Evolutionary conservation across 1,140 invertebrate genomes (phyloP).

Genomic region (Nixonia krombeini): DNA sequence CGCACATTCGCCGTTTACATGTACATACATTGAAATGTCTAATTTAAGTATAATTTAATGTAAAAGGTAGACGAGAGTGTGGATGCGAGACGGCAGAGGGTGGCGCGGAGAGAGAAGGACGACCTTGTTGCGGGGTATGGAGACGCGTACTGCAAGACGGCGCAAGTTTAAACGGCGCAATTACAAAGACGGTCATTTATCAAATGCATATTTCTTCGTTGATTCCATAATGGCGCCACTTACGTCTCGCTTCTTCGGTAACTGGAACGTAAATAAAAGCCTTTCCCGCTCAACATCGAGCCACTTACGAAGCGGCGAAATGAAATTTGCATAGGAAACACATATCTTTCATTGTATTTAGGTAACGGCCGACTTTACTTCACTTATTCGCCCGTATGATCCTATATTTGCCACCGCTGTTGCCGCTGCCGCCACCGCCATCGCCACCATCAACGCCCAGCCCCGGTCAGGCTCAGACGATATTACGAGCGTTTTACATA

Average conservation of each 20-base stretch:
- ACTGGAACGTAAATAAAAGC: constrained; percentile 3
- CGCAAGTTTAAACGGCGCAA: neutral
- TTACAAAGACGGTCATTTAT: neutral
- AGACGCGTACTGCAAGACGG: too few species aligned
- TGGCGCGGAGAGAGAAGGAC: neutral
- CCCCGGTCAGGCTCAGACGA: too few species aligned
- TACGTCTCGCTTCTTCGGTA: constrained; percentile 1
- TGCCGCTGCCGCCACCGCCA: too few species aligned
- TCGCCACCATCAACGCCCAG: too few species aligned
- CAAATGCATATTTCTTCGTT: neutral
- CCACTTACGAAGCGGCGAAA: neutral
- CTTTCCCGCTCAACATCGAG: neutral
- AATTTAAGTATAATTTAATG: too few species aligned
- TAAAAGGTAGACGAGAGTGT: too few species aligned
- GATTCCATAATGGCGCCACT: neutral
- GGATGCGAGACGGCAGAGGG: too few species aligned
- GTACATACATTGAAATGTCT: too few species aligned
- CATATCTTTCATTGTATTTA: neutral
- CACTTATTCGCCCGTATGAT: constrained; percentile 5
- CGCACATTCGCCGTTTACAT: neutral
- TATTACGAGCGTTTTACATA: too few species aligned
- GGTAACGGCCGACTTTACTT: constrained; percentile 1
- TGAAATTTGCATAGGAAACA: constrained; percentile 6
- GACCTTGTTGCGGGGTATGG: too few species aligned
- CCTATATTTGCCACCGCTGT: neutral